Conservation (phyloP, 2,113 vertebrate genomes). For the Cynopterus brachyotis region DNA sequence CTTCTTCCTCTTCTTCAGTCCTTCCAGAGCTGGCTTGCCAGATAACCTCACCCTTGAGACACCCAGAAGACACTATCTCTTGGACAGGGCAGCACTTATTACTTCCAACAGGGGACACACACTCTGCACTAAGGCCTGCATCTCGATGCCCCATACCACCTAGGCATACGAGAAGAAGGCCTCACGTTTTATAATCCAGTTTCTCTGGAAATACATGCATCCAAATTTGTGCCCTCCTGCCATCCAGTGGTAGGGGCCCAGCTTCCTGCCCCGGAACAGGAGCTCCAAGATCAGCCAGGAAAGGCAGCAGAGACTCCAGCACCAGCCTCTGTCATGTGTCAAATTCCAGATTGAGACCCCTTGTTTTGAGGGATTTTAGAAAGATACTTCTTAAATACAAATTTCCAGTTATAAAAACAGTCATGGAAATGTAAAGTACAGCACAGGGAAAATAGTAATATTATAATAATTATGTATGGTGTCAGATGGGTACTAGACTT, state of each 20-base stretch:
- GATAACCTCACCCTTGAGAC: no score
- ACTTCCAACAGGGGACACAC: neutral
- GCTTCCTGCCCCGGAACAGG: neutral
- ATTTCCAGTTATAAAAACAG: neutral
- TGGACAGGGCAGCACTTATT: no score
- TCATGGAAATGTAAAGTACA: neutral
- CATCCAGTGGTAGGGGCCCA: accelerated
- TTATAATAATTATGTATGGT: neutral
- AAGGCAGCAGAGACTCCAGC: neutral
- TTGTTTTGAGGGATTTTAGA: neutral
- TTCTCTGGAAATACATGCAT: neutral
- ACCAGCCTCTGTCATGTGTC: neutral
- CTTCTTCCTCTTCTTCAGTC: neutral
- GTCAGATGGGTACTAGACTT: neutral
- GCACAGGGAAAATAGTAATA: neutral
- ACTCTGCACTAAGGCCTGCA: neutral
- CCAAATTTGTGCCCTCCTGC: neutral
- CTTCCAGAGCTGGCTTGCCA: neutral
- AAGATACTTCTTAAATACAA: neutral
- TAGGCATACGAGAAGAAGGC: neutral
- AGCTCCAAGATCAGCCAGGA: neutral
- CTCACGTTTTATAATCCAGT: neutral
- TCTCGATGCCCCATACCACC: neutral
- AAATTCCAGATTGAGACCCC: neutral
- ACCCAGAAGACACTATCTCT: neutral